These are phyloP conservation scores for Carduelis carduelis DNA, from an alignment of 2,797 vertebrate genomes.

Conservation along the genomic window DNA sequence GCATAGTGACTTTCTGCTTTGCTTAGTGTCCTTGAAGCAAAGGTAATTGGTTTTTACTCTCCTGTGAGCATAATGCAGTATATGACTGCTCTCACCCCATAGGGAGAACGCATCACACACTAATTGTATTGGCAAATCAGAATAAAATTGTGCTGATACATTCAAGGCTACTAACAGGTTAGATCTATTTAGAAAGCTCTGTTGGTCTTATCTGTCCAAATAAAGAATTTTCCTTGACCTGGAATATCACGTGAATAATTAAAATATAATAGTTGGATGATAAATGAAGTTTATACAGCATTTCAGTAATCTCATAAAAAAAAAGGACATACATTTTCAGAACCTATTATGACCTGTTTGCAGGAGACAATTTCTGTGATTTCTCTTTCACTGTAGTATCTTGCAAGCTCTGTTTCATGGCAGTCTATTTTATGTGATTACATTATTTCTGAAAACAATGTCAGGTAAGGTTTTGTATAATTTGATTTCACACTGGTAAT, in stretches of 20 bases:
- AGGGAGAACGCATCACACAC: not conserved
- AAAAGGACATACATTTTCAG: not conserved
- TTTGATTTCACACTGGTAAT: not conserved
- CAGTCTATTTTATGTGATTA: not conserved
- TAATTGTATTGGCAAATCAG: slow-evolving; percentile 57
- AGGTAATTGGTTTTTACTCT: slow-evolving; percentile 56
- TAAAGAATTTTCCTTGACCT: not conserved
- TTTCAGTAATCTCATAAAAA: not conserved
- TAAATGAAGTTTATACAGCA: not conserved
- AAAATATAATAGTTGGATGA: not conserved
- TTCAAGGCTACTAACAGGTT: not conserved
- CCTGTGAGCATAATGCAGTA: slow-evolving; percentile 1
- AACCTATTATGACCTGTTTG: not conserved
- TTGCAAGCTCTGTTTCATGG: not conserved
- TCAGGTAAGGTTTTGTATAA: not conserved
- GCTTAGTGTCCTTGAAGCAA: slow-evolving; percentile 57
- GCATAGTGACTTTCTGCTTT: slow-evolving; percentile 26
- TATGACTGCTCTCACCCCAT: not conserved
- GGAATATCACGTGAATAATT: not conserved
- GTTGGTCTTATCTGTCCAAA: not conserved
- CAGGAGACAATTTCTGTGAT: not conserved
- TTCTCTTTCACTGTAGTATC: not conserved
- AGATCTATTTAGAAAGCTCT: slow-evolving; percentile 13
- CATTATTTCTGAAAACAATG: not conserved
- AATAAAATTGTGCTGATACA: slow-evolving; percentile 35